Conservation (phyloP, 2,113 vertebrate genomes). For the Machaerirhynchus nigripectus region DNA sequence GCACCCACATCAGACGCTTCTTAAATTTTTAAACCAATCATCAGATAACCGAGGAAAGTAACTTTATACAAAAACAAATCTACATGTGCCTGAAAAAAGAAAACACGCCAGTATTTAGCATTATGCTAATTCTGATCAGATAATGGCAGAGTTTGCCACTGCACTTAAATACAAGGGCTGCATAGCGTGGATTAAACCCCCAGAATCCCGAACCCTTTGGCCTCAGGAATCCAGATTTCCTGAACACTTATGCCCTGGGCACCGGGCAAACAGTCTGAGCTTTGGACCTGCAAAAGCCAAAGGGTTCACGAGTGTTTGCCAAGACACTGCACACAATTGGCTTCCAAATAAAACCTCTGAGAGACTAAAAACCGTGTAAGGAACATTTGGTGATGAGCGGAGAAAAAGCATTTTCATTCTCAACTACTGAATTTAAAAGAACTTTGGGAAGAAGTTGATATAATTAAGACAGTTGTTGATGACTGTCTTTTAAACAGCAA, state of each 20-base stretch:
- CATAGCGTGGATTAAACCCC: constrained; percentile 46
- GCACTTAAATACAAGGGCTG: constrained; percentile 69
- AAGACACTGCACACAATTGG: constrained; percentile 1
- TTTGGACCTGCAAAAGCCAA: not conserved
- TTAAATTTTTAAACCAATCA: constrained; percentile 71
- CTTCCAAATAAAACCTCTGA: not conserved
- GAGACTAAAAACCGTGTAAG: not conserved
- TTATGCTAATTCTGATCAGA: constrained; percentile 45
- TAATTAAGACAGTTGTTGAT: not conserved
- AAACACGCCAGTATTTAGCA: constrained; percentile 51
- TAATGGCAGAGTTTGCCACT: constrained; percentile 36
- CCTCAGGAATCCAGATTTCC: constrained; percentile 38
- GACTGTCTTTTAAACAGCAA: not conserved
- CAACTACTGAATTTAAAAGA: not conserved
- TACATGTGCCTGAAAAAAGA: constrained; percentile 72
- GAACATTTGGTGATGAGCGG: not conserved
- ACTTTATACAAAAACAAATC: constrained; percentile 71
- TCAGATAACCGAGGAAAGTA: constrained; percentile 64
- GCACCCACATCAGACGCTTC: constrained; percentile 66
- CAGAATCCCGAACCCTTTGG: constrained; percentile 51
- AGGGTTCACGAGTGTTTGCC: not conserved
- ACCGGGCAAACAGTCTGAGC: not conserved
- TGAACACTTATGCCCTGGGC: not conserved
- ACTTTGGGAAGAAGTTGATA: not conserved
- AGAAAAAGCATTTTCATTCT: not conserved